These are phyloP conservation scores for Minunthozetes semirufus DNA, from an alignment of 2,888 invertebrate species.

Conservation along the genomic window DNA sequence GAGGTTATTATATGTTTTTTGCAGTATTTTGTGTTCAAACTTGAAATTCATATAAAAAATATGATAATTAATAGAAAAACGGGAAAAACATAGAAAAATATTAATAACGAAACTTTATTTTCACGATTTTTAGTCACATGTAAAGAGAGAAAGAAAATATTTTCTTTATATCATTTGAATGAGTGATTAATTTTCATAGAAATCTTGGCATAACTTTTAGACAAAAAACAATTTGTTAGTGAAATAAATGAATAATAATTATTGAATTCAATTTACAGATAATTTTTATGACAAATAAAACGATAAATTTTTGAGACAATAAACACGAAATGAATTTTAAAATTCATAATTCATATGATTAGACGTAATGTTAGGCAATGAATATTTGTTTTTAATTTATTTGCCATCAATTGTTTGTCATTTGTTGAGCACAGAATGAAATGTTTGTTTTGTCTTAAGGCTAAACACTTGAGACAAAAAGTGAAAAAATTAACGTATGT, in stretches of 20 bases:
- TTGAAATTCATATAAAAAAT: background rate
- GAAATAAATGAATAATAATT: background rate
- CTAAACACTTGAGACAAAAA: background rate
- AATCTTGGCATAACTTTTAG: background rate
- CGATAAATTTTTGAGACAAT: background rate
- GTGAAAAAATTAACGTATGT: background rate
- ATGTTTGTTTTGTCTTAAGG: background rate
- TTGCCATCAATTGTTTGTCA: background rate
- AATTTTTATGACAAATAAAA: background rate
- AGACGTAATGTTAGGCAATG: background rate
- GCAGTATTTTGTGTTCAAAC: background rate
- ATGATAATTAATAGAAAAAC: background rate
- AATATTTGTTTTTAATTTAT: background rate
- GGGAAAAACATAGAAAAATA: background rate
- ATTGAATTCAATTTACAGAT: background rate
- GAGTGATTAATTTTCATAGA: background rate
- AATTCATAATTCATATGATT: background rate
- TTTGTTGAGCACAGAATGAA: background rate
- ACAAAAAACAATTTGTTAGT: background rate
- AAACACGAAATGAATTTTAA: background rate
- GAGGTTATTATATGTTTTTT: background rate
- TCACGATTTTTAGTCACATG: too few species aligned
- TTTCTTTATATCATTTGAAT: too few species aligned
- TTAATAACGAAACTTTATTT: too few species aligned
- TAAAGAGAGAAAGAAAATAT: too few species aligned